Percentiles rank a stretch among this genome's conserved stretches.
These are phyloP conservation scores for Myotis pilosus DNA, from an alignment of 2,797 vertebrate species.

Conservation along the genomic window DNA sequence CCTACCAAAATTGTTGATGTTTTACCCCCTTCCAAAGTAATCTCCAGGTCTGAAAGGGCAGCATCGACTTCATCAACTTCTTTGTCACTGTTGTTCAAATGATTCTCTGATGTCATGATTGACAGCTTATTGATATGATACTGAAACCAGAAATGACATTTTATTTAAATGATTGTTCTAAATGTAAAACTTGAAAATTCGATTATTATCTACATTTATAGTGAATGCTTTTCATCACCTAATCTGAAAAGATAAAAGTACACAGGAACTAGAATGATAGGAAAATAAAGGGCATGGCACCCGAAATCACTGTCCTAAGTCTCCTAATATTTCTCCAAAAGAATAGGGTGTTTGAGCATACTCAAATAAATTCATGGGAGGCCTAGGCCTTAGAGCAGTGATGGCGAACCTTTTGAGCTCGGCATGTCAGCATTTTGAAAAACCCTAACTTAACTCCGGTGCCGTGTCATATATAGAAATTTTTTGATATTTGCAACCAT, in stretches of 20 bases:
- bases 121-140: slow-evolving; percentile 99
- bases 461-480: no score
- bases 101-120: slow-evolving; percentile 98
- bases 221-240: neutral
- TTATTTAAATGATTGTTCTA: slow-evolving; percentile 34
- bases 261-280: neutral
- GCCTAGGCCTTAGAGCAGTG: neutral
- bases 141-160: slow-evolving; percentile 84
- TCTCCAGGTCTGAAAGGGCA: slow-evolving; percentile 97
- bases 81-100: slow-evolving; percentile 99
- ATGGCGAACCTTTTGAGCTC: no score
- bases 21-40: slow-evolving; percentile 98
- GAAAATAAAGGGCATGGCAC: neutral
- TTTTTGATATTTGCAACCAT: no score
- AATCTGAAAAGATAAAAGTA: neutral
- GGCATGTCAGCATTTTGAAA: no score
- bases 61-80: slow-evolving; percentile 99
- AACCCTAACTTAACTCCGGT: no score
- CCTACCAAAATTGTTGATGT: slow-evolving; percentile 95
- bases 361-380: neutral
- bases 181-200: slow-evolving; percentile 22
- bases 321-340: neutral
- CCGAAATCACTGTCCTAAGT: neutral
- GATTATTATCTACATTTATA: neutral
- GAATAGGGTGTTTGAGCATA: neutral